Base-by-base conservation (phyloP, 2,113 vertebrate genomes). In the Ictalurus punctatus region DNA sequence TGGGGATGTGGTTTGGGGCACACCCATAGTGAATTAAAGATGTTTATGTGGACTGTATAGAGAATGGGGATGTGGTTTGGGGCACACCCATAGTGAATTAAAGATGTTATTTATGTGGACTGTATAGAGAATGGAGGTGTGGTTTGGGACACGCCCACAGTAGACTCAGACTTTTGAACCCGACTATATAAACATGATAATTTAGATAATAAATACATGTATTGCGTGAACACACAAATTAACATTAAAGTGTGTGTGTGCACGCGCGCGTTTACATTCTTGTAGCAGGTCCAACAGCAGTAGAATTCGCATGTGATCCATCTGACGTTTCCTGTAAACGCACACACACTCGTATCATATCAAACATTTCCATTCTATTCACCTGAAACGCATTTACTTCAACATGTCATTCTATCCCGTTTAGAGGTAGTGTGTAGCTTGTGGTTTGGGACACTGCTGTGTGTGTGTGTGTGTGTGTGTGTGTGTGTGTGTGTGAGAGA, bases 281-380 rank as follows among this genome's bases (percentile, higher is more conserved):
- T 84, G 88, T 89, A 21, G 73, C 83, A 69, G 69, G 81, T 34
- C 67, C 71, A 13, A 48, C 40, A 81, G 40, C 40, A 87, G 56
- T 0, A 69, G 78, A 40, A 78, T 34, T 21, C 52, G n/a, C 44
- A 44, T n/a, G 7, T 21, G 88, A 89, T 80, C 88, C 88, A 58
- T 88, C 84, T 30, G 59, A 30, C 4, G 16, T 80, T 78, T 85
- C 73, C 83, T 85, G 83, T 56, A 85, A 88, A 65, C 37, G 63
- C 7, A 74, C 79, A 58, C 54, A 79, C 16, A 79, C 54, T 61
- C 25, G 5, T 61, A 5, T 48, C 16, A 82, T 8, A 81, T 21
- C 40, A 79, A 79, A 4, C 44, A 76, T 12, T 67, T 63, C 59
- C 59, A 63, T 63, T 63, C 21, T 25, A 25, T 25, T 63, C 59